Percentiles rank a stretch among this genome's conserved stretches.
Evolutionary conservation across 2,888 invertebrate species (phyloP).

Genomic region (Parthenolecanium corni): DNA sequence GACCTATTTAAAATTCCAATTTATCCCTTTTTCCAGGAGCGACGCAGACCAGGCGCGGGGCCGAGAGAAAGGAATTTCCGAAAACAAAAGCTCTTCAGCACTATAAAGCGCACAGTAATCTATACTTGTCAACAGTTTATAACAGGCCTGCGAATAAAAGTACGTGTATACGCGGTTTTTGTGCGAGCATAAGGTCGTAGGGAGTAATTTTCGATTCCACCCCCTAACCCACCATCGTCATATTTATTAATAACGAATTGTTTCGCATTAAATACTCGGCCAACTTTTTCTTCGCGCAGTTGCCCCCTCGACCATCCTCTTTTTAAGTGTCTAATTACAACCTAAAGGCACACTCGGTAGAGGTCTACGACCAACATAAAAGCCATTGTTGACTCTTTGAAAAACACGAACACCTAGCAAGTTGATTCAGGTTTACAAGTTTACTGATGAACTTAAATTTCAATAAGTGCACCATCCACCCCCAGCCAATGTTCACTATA

Average conservation of each 20-base stretch:
- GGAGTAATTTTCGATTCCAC: background rate
- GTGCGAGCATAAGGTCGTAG: constrained; percentile 2
- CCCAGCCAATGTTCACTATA: too few species aligned
- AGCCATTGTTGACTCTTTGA: too few species aligned
- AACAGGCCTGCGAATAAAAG: constrained; percentile 1
- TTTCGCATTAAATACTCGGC: background rate
- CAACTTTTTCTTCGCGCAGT: background rate
- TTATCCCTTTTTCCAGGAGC: constrained; percentile 17
- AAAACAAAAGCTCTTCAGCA: constrained; percentile 15
- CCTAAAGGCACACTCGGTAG: too few species aligned
- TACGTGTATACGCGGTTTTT: constrained; percentile 1
- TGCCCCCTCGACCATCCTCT: too few species aligned
- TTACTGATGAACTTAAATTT: too few species aligned
- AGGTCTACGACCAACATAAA: too few species aligned
- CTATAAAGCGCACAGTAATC: constrained; percentile 21
- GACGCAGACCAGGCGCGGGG: background rate
- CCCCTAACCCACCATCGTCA: too few species aligned
- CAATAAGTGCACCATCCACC: too few species aligned
- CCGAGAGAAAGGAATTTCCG: background rate
- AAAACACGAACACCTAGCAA: too few species aligned
- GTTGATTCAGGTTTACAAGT: too few species aligned
- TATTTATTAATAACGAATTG: constrained; percentile 2
- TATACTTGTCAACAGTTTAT: constrained; percentile 27
- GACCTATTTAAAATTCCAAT: constrained; percentile 27
- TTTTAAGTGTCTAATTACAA: too few species aligned